Conservation (phyloP, 2,113 vertebrate genomes). For the Synodontis membranacea region DNA sequence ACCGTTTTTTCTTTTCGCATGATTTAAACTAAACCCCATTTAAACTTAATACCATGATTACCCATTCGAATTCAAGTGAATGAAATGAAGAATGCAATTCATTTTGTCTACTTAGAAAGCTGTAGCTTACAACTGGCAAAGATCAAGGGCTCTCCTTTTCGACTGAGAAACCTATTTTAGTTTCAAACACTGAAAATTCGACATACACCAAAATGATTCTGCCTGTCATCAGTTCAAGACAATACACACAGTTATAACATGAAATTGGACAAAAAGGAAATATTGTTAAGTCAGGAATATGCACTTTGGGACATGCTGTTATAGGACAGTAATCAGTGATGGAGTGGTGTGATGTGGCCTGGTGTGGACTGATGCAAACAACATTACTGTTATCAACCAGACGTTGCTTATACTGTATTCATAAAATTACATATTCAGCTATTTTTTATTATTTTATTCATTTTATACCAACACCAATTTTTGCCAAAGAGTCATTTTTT, state of each 20-base stretch:
- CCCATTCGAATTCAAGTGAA: neutral
- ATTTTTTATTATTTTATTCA: neutral
- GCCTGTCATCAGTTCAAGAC: neutral
- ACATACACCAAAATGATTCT: neutral
- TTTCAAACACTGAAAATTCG: neutral
- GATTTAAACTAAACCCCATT: no score
- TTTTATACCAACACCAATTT: neutral
- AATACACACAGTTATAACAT: neutral
- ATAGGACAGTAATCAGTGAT: neutral
- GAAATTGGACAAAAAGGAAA: neutral
- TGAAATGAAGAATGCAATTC: neutral
- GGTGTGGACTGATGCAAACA: neutral
- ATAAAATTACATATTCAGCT: neutral
- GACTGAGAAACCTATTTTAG: neutral
- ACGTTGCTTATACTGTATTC: neutral
- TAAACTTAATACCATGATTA: neutral
- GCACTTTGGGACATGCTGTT: neutral
- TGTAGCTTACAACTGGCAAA: neutral
- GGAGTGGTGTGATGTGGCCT: neutral
- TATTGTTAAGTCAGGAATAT: neutral
- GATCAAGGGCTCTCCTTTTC: neutral
- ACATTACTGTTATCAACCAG: neutral
- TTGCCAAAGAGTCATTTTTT: neutral
- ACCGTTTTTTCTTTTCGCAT: neutral
- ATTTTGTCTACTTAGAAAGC: no score